Conservation (phyloP, 2,113 vertebrate genomes). For the Myrmecobius fasciatus region DNA sequence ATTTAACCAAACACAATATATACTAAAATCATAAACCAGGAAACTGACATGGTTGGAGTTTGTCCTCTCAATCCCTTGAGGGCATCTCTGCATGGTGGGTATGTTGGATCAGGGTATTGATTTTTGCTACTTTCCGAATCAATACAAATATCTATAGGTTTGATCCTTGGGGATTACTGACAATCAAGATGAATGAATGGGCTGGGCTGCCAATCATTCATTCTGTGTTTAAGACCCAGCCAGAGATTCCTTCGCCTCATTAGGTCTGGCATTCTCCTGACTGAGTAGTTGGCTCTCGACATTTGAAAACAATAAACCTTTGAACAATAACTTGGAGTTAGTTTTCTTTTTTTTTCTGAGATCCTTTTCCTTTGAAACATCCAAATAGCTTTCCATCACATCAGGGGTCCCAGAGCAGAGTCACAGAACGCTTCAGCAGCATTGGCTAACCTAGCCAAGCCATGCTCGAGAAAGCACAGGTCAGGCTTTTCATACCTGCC, state of each 20-base stretch:
- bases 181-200: neutral
- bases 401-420: neutral
- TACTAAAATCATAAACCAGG: neutral
- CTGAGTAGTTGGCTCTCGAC: neutral
- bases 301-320: neutral
- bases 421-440: neutral
- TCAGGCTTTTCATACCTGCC: neutral
- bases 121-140: neutral
- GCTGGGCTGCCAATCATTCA: neutral
- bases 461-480: neutral
- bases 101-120: neutral
- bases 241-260: neutral
- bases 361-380: constrained; percentile 4
- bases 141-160: neutral
- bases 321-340: neutral
- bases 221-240: neutral
- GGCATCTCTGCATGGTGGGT: neutral
- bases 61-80: neutral
- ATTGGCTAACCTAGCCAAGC: neutral
- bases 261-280: neutral
- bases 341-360: neutral
- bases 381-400: neutral
- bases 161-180: neutral
- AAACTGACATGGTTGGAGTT: neutral
- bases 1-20: neutral